Conservation (phyloP, 2,113 vertebrate species). For the Amphilophus citrinellus region DNA sequence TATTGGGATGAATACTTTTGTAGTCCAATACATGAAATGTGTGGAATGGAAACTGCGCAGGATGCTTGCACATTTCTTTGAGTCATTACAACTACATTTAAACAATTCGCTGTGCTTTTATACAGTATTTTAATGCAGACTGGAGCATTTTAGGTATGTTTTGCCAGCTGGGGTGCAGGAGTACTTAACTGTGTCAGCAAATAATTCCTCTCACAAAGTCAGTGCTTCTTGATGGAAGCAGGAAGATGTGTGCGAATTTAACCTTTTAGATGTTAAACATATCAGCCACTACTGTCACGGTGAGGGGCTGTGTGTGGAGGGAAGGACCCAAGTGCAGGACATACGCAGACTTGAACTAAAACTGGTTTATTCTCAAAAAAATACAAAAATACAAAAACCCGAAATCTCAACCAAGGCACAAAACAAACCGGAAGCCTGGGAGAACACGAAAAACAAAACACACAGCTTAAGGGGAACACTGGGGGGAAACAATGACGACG, state of each 20-base stretch:
- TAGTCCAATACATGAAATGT: conserved; percentile 6
- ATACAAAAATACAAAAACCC: no score
- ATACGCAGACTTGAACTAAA: no score
- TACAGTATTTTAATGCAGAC: not conserved
- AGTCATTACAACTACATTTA: not conserved
- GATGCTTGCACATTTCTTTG: not conserved
- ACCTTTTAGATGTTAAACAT: conserved; percentile 11
- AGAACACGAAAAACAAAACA: no score
- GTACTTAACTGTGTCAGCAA: not conserved
- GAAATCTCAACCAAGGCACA: no score
- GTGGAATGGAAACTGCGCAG: not conserved
- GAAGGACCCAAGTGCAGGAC: no score
- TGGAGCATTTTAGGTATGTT: no score
- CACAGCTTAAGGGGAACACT: no score
- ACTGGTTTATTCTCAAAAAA: no score
- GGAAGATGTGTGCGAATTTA: not conserved
- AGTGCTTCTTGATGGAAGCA: not conserved
- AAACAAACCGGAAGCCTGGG: no score
- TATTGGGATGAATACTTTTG: not conserved
- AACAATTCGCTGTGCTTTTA: not conserved
- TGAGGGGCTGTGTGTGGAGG: no score
- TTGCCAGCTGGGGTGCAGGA: not conserved
- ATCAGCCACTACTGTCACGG: no score
- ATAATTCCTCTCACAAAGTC: not conserved
- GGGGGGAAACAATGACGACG: no score